These are phyloP conservation scores for Oceanodroma tethys DNA, from an alignment of 2,113 vertebrate genomes.

Conservation along the genomic window DNA sequence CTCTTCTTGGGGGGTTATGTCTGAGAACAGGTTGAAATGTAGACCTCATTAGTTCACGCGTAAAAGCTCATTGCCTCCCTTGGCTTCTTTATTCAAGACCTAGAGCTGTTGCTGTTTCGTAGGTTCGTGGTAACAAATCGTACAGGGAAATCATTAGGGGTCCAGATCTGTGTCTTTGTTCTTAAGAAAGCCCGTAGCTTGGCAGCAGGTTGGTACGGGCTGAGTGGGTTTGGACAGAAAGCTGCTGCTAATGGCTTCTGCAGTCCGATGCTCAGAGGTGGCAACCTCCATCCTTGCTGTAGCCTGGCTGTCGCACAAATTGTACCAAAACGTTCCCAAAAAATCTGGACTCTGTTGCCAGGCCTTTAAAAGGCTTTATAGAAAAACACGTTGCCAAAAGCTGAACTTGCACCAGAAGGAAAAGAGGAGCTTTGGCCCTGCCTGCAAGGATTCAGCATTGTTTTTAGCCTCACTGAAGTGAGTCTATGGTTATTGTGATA, in stretches of 20 bases:
- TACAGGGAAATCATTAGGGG: neutral
- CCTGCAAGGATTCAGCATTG: neutral
- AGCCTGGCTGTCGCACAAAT: neutral
- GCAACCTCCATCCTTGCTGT: neutral
- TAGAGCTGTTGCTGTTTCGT: neutral
- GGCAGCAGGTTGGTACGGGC: neutral
- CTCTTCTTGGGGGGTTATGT: neutral
- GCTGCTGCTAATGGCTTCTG: neutral
- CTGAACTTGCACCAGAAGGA: neutral
- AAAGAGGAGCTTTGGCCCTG: neutral
- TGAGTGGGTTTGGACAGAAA: neutral
- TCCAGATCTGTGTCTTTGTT: neutral
- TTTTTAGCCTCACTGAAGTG: neutral
- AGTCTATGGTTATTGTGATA: neutral
- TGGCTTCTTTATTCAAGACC: neutral
- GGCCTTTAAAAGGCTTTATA: neutral
- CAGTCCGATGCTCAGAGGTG: neutral
- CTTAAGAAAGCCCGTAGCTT: neutral
- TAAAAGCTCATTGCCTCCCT: neutral
- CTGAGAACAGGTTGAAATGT: neutral
- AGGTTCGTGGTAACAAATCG: neutral
- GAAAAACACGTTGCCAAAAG: neutral
- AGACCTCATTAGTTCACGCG: neutral
- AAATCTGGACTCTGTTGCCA: neutral
- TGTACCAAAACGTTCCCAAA: neutral